Conservation (phyloP, 2,113 vertebrate species). For the Centrocercus urophasianus region DNA sequence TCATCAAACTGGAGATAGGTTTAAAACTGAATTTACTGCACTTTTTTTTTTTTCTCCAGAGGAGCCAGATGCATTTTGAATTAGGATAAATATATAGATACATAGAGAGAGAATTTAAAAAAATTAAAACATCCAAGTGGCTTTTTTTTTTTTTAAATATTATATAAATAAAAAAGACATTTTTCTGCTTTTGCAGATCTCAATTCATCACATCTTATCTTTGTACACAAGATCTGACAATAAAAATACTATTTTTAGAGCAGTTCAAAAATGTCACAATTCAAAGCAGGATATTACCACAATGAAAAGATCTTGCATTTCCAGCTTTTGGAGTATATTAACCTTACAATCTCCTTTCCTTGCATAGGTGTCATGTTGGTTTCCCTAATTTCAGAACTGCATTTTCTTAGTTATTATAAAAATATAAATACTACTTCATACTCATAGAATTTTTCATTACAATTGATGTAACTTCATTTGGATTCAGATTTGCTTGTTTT, state of each 20-base stretch:
- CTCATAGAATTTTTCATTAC: neutral
- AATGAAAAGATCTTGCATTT: slow-evolving; percentile 41
- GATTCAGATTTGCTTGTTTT: neutral
- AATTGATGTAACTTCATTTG: neutral
- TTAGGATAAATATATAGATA: no score
- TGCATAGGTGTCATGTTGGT: neutral
- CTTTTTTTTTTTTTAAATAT: neutral
- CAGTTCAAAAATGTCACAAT: slow-evolving; percentile 49
- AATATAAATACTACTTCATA: neutral
- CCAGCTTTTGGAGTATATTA: slow-evolving; percentile 49
- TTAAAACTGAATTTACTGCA: neutral
- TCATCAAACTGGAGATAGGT: neutral
- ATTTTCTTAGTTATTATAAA: neutral
- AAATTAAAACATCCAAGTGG: neutral
- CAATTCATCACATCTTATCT: slow-evolving; percentile 42
- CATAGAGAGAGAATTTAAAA: no score
- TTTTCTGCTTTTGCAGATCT: slow-evolving; percentile 24
- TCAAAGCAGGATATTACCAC: slow-evolving; percentile 29
- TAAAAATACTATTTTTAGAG: slow-evolving; percentile 44
- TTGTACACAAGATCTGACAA: neutral
- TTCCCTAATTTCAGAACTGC: neutral
- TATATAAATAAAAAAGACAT: neutral
- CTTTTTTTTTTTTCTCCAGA: neutral
- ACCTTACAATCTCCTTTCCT: neutral
- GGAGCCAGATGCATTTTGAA: neutral